Base-by-base conservation (phyloP, 2,797 vertebrate species). In the Enteromius viviparus region DNA sequence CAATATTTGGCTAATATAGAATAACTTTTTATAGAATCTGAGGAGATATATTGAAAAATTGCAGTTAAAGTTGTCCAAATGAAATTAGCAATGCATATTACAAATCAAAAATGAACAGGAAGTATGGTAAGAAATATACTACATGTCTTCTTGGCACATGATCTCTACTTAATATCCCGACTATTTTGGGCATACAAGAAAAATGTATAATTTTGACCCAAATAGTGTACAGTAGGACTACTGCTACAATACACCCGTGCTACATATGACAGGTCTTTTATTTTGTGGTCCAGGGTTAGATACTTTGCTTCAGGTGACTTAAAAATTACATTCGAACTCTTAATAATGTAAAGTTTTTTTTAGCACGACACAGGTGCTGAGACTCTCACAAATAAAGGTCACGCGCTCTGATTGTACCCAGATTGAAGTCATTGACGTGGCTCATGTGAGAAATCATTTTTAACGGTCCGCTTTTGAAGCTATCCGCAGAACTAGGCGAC, bases 381-480 rank as follows among this genome's bases (percentile, higher is more conserved):
- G 42, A 42, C 42, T 42, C 51, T 51, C 14, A 40, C 21, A 53
- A 68, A 68, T 15, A 51, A 32, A 75, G 29, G n/a, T n/a, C 55
- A 64, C 9, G 29, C 40, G 55, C 26, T n/a, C 17, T 62, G 53
- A 64, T 62, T 71, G 17, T 55, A 29, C 10, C 37, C 49, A 70
- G 49, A 70, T 80, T 81, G 49, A 81, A 60, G 19, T 23, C 53
- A 37, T 3, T 81, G 26, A 32, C 9, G n/a, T 58, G 17, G n/a
- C 23, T 42, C 37, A 45, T 80, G 40, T 34, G 55, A 81, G 2
- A 49, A 72, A 81, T 34, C 1, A 29, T 14, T 29, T 9, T 60
- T 47, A 26, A 45, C 21, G 40, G 68, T 72, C 32, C 9, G 62
- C 49, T 72, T 81, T 34, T 64, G 11, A 34, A n/a, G 19, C 49